Base-by-base conservation (phyloP, 2,113 vertebrate species). In the Nesospiza acunhae region DNA sequence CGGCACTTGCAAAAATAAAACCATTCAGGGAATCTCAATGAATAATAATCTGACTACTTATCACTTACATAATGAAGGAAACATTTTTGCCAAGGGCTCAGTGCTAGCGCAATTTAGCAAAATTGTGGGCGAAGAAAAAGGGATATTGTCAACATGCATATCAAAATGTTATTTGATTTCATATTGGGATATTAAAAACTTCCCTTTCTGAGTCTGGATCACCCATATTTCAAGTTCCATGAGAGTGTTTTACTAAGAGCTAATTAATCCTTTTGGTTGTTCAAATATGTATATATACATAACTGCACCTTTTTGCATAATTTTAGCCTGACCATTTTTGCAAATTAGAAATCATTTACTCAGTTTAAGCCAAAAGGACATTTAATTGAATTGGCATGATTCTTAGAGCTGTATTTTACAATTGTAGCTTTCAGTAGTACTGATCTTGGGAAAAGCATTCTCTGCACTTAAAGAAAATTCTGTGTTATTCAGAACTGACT, bases 11-110 rank as follows among this genome's bases (percentile, higher is more conserved):
- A 84, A 90, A 96, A 96, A 88, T 82, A 92, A 95, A 95, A 76
- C 84, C 35, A 80, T 84, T 95, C 72, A 67, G 73, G 41, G 83
- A 94, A 79, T 86, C 77, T 93, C 9, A 21, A 55, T 81, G 88
- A 95, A 94, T 87, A 94, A 87, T 70, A 94, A 80, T 60, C 75
- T 31, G 84, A 88, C 52, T 86, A 66, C 81, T 96, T 97, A 92
- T 81, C 83, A 86, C 74, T 94, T 92, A 66, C 17, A 85, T 91
- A 93, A 93, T 82, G 77, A 95, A 96, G 77, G 64, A 70, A 93
- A 75, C 55, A 35, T 69, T 85, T 96, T 95, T 93, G 85, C 89
- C 88, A 84, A 79, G 68, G 79, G 89, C 87, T 91, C 80, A 89
- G 42, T 80, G 52, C n/a, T 58, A 66, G 35, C 28, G 27, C 39